Evolutionary conservation across 2,113 vertebrate genomes (phyloP).

Genomic region (Willisornis vidua): DNA sequence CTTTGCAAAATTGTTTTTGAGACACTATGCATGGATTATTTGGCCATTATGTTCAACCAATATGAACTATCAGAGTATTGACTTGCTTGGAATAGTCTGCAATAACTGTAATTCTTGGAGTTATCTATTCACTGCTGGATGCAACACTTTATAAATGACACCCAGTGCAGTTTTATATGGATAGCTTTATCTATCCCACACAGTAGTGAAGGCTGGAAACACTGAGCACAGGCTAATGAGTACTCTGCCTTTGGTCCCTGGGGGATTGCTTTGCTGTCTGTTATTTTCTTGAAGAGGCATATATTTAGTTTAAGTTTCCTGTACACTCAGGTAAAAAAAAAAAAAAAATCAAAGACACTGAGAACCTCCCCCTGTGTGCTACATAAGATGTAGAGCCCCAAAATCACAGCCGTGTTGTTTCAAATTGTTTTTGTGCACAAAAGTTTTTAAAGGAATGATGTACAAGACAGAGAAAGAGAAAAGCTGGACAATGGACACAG

Average conservation of each 20-base stretch:
- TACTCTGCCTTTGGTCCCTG: not conserved
- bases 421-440: accelerated
- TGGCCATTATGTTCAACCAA: not conserved
- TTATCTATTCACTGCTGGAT: not conserved
- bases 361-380: not conserved
- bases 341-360: not conserved
- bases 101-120: not conserved
- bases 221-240: not conserved
- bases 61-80: not conserved
- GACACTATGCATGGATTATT: not conserved
- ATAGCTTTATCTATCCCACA: not conserved
- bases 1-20: not conserved
- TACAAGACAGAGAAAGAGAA: not conserved
- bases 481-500: not conserved
- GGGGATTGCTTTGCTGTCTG: not conserved
- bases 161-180: not conserved
- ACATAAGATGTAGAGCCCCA: not conserved
- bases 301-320: not conserved
- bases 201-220: not conserved
- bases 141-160: not conserved
- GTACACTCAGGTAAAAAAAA: not conserved
- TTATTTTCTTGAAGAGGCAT: not conserved
- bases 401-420: not conserved
- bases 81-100: not conserved
- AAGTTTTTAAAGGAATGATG: not conserved